Conservation (phyloP, 2,888 invertebrate species). For the Acronicta aceris region DNA sequence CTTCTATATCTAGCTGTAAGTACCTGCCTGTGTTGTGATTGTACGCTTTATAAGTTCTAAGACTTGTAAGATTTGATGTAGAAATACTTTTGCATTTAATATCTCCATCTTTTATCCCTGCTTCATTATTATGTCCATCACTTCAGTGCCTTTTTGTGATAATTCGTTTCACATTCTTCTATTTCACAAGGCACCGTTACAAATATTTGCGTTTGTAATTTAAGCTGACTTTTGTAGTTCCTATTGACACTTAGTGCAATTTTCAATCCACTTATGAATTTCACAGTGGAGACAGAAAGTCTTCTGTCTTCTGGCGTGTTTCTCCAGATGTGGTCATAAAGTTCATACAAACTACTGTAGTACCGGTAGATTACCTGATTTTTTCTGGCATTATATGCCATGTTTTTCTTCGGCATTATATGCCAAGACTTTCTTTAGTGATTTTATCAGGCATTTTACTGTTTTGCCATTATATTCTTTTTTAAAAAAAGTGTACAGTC, state of each 20-base stretch:
- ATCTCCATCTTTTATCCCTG: conserved; percentile 13
- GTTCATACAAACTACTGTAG: no score
- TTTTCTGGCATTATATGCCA: not conserved
- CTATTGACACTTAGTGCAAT: conserved; percentile 3
- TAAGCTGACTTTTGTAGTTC: not conserved
- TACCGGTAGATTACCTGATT: no score
- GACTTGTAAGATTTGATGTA: conserved; percentile 28
- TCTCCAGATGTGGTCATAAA: no score
- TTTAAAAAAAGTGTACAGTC: conserved; percentile 69
- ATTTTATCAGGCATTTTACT: not conserved
- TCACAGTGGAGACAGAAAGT: not conserved
- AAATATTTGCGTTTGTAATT: not conserved
- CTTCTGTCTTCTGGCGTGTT: not conserved
- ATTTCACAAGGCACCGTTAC: not conserved
- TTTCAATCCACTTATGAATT: not conserved
- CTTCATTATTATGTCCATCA: conserved; percentile 13
- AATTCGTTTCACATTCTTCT: not conserved
- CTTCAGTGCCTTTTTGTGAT: not conserved
- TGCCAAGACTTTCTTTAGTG: not conserved
- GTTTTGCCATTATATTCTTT: not conserved
- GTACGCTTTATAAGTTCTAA: conserved; percentile 69
- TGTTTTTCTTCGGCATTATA: not conserved
- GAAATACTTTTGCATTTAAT: conserved; percentile 14
- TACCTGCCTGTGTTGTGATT: conserved; percentile 80
- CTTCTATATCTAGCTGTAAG: conserved; percentile 76